Evolutionary conservation across 2,113 vertebrate genomes (phyloP).

Genomic region (Eurypyga helias): DNA sequence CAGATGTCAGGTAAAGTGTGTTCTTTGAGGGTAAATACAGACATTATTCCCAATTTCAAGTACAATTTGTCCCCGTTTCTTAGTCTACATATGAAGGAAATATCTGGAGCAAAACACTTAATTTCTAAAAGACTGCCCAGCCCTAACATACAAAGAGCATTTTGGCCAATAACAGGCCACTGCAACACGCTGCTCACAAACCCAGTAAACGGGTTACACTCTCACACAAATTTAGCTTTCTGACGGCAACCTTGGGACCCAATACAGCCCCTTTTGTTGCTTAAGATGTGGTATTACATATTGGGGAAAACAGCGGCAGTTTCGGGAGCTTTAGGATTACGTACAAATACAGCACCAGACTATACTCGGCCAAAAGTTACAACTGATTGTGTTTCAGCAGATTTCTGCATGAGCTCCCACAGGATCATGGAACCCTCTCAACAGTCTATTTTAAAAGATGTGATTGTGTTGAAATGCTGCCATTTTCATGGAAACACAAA

Average conservation of each 20-base stretch:
- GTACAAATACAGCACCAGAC: background rate
- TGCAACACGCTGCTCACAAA: background rate
- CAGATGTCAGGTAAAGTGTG: background rate
- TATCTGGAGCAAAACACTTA: background rate
- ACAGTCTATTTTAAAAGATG: background rate
- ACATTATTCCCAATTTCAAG: background rate
- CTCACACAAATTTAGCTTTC: background rate
- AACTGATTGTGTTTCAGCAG: background rate
- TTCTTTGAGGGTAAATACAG: background rate
- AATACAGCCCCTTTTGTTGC: background rate
- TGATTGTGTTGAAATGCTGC: background rate
- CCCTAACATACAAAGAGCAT: background rate
- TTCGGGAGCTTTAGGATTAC: background rate
- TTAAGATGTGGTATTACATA: background rate
- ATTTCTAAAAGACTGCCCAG: background rate
- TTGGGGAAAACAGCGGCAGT: background rate
- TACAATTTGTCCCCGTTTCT: background rate
- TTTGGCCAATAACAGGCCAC: background rate
- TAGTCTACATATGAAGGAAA: background rate
- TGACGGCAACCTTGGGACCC: background rate
- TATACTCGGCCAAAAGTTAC: background rate
- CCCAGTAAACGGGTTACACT: background rate
- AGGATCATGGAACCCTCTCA: background rate
- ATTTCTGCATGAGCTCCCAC: background rate
- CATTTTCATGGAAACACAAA: background rate